Evolutionary conservation across 2,797 vertebrate genomes (phyloP).

Genomic region (Macroramphosus scolopax): DNA sequence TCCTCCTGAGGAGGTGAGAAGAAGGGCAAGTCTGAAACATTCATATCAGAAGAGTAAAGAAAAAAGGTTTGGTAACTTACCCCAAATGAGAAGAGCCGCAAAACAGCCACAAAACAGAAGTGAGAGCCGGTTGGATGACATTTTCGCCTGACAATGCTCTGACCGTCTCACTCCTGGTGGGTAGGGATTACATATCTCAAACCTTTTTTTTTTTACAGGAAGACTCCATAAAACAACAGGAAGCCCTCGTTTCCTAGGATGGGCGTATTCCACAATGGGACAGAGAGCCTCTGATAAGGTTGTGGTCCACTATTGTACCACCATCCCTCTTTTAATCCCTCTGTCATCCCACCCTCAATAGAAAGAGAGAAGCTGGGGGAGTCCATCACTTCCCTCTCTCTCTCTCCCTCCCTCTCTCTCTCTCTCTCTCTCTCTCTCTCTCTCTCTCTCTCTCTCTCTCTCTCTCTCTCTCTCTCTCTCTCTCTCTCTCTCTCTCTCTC

Average conservation of each 20-base stretch:
- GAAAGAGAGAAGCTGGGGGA: conserved; percentile 2
- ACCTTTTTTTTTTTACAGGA: conserved; percentile 62
- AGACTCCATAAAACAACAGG: conserved; percentile 80
- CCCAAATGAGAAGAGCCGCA: conserved; percentile 57
- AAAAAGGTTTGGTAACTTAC: conserved; percentile 59
- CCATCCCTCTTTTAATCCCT: conserved; percentile 31
- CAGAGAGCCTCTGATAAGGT: conserved; percentile 60
- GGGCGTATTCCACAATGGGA: conserved; percentile 72
- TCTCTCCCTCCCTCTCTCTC: conserved; percentile 1
- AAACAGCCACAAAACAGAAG: conserved; percentile 43
- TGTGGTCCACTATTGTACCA: conserved; percentile 39
- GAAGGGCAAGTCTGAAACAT: conserved; percentile 24
- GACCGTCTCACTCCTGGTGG: conserved; percentile 58
- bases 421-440: not conserved
- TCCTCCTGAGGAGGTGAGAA: conserved; percentile 44
- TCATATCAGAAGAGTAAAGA: conserved; percentile 18
- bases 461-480: no score
- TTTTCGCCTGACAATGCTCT: conserved; percentile 55
- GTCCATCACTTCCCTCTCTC: conserved; percentile 1
- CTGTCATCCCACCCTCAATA: conserved; percentile 38
- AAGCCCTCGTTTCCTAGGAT: conserved; percentile 78
- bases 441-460: no score
- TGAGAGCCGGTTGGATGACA: conserved; percentile 46
- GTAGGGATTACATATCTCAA: conserved; percentile 68
- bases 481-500: no score